Evolutionary conservation across 2,888 invertebrate species (phyloP), one percentile per base, ranked within the genome.

Genomic region (Perizoma flavofasciatum): DNA sequence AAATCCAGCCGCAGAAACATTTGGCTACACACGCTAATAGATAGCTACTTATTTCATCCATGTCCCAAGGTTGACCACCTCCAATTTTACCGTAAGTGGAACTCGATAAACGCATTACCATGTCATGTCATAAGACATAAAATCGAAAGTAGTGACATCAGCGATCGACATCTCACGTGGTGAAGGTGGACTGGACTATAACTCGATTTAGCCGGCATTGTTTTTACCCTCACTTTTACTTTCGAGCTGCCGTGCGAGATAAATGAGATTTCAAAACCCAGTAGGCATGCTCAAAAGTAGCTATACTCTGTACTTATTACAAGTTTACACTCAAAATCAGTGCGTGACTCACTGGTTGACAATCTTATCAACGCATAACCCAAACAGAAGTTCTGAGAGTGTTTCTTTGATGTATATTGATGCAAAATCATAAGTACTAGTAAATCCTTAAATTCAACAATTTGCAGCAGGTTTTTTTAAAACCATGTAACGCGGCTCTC

Each of bases 81-180:
- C 22, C 22, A 3, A 22, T 22, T 22, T 3, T 60, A 56, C 9
- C 46, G n/a, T 78, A 74, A 71, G 72, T 55, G 78, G 72, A 58
- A 67, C 69, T 73, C 66, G 71, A 69, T 73, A 74, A 71, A 66
- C 61, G 54, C 71, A 72, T 67, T 74, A 71, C 55, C 57, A 59
- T 69, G 65, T 59, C 56, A 66, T 56, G 61, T 55, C 51, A 50
- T n/a, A 55, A 32, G 61, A 56, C 55, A 59, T 59, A 53, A 59
- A 81, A 77, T 74, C 61, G 81, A 82, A 82, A 84, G 79, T 77
- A 64, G 69, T 63, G 72, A 73, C 67, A 66, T 68, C 71, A 69
- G 57, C 65, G 73, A 68, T 73, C 74, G 74, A 75, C 61, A 71
- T 75, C 59, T 49, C 59, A 56, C 48, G 58, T 35, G 63, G 68